Percentiles rank a stretch among this genome's conserved stretches.
These are phyloP conservation scores for Actinostola sp. DNA, from an alignment of 92 coral and sea anemone species.

Conservation along the genomic window DNA sequence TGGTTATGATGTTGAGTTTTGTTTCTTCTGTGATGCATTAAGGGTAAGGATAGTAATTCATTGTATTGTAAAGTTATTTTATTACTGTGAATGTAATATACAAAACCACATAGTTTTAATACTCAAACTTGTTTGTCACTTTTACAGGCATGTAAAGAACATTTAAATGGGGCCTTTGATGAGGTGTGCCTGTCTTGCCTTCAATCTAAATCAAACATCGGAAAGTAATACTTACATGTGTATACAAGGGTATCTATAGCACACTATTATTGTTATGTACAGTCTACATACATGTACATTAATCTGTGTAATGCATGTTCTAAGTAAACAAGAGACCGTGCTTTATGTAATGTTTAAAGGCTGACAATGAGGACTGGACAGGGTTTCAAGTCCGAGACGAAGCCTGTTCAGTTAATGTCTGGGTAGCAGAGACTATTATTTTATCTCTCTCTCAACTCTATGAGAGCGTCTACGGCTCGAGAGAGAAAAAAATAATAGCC, in stretches of 20 bases:
- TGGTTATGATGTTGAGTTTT: conserved; percentile 38
- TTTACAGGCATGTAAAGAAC: conserved; percentile 50
- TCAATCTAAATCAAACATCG: conserved; percentile 56
- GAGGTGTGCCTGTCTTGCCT: conserved; percentile 60
- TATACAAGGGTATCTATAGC: neutral
- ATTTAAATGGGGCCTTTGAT: conserved; percentile 48
- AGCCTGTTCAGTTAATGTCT: too few species aligned
- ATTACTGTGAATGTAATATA: neutral
- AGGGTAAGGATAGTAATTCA: conserved; percentile 9
- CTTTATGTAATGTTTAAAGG: too few species aligned
- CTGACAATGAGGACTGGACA: too few species aligned
- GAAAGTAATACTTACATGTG: conserved; percentile 22
- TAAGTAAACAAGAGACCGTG: too few species aligned
- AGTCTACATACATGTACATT: neutral
- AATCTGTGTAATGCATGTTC: neutral
- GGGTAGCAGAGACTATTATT: too few species aligned
- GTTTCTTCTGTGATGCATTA: conserved; percentile 30
- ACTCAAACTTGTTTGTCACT: neutral
- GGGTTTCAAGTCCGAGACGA: too few species aligned
- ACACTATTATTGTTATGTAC: neutral
- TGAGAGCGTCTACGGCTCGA: too few species aligned
- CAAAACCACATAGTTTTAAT: neutral
- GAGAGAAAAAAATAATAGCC: too few species aligned
- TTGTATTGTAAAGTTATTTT: neutral
- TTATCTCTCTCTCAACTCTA: too few species aligned